Evolutionary conservation across 2,888 invertebrate genomes (phyloP).

Genomic region (Orchestes rusci): DNA sequence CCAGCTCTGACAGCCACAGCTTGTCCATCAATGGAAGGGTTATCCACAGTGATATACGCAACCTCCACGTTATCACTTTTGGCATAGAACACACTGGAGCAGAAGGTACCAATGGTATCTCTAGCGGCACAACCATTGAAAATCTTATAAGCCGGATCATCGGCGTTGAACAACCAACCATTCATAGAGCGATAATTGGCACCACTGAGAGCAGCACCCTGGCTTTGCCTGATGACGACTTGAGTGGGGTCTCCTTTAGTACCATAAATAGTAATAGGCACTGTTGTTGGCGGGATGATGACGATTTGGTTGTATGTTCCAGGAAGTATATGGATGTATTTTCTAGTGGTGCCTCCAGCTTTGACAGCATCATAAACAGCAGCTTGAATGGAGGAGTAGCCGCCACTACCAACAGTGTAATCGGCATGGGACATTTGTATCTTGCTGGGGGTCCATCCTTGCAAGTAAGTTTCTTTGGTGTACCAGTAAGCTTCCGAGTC

Average conservation of each 20-base stretch:
- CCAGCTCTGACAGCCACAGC: conserved; percentile 13
- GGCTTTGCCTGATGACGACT: conserved; percentile 10
- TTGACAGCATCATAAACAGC: conserved; percentile 15
- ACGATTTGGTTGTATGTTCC: conserved; percentile 12
- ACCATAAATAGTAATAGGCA: conserved; percentile 16
- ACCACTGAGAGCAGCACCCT: conserved; percentile 8
- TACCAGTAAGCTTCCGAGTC: conserved; percentile 14
- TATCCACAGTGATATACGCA: conserved; percentile 13
- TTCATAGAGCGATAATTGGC: conserved; percentile 11
- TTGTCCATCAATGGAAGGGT: conserved; percentile 13
- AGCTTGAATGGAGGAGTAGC: conserved; percentile 8
- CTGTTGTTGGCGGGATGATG: conserved; percentile 12
- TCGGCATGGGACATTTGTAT: conserved; percentile 5
- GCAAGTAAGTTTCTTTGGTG: conserved; percentile 10
- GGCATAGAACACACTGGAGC: conserved; percentile 12
- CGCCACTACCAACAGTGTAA: conserved; percentile 14
- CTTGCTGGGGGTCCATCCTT: conserved; percentile 12
- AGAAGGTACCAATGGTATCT: conserved; percentile 12
- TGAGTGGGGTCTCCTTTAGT: conserved; percentile 5
- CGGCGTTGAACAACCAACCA: conserved; percentile 10
- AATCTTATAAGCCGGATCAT: conserved; percentile 16
- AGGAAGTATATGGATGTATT: conserved; percentile 11
- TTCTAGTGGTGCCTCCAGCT: conserved; percentile 15
- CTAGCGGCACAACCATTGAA: conserved; percentile 7
- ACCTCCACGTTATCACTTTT: conserved; percentile 11